Evolutionary conservation across 1,140 invertebrate species (phyloP).

Genomic region (Drosophila elegans): DNA sequence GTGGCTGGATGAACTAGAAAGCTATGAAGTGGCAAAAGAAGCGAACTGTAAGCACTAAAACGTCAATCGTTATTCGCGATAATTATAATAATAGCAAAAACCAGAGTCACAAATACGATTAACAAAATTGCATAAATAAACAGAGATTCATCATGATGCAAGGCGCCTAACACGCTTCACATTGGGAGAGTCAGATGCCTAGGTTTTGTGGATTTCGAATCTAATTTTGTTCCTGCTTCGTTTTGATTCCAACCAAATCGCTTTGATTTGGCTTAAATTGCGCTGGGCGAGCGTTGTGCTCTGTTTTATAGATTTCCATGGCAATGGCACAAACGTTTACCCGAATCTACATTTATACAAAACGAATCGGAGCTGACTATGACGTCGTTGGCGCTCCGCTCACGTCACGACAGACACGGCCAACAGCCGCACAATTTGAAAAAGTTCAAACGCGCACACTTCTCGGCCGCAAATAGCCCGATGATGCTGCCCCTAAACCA

Average conservation of each 20-base stretch:
- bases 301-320: conserved; percentile 57
- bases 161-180: conserved; percentile 71
- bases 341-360: conserved; percentile 14
- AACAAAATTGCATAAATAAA: conserved; percentile 67
- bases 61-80: conserved; percentile 53
- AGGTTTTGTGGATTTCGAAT: conserved; percentile 37
- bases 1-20: too few species aligned
- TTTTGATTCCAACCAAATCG: conserved; percentile 17
- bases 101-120: conserved; percentile 34
- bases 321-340: conserved; percentile 37
- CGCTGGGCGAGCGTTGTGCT: conserved; percentile 23
- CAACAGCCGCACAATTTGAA: conserved; percentile 50
- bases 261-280: conserved; percentile 16
- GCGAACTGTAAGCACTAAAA: conserved; percentile 61
- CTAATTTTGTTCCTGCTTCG: conserved; percentile 15
- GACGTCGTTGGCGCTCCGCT: conserved; percentile 61
- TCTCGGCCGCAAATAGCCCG: conserved; percentile 68
- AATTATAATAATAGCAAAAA: conserved; percentile 67
- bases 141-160: conserved; percentile 56
- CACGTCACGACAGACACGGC: conserved; percentile 61
- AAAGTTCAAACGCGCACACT: conserved; percentile 78
- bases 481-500: conserved; percentile 51
- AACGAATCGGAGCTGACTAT: conserved; percentile 44
- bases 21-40: conserved; percentile 24
- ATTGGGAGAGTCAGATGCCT: conserved; percentile 67